phyloP scores from a whole-genome alignment of 2,888 invertebrate species.

The Cheilosia vulpina region DNA sequence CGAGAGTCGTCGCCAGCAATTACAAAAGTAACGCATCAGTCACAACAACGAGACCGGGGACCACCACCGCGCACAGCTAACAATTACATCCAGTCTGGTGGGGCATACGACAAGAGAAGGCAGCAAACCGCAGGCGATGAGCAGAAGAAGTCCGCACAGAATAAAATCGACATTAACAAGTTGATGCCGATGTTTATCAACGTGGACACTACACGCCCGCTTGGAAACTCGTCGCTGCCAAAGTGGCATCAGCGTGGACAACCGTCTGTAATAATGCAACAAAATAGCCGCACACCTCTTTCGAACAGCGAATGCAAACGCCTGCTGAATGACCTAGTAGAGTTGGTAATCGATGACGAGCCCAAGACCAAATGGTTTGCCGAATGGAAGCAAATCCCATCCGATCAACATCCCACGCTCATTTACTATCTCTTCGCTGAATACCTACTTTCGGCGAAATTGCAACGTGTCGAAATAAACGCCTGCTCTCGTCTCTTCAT shows the following conservation, averaged over 20 bases:
- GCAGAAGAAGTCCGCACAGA: slow-evolving; percentile 77
- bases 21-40: slow-evolving; percentile 55
- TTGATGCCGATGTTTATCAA: slow-evolving; percentile 78
- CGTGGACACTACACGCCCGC: slow-evolving; percentile 77
- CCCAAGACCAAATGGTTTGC: slow-evolving; percentile 28
- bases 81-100: slow-evolving; percentile 28
- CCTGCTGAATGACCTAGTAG: slow-evolving; percentile 78
- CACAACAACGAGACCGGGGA: slow-evolving; percentile 14
- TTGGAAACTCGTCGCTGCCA: slow-evolving; percentile 78
- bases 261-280: not conserved
- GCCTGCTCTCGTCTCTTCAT: slow-evolving; percentile 79
- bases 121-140: slow-evolving; percentile 37
- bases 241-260: slow-evolving; percentile 78
- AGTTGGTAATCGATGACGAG: slow-evolving; percentile 77
- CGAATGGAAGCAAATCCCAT: slow-evolving; percentile 77
- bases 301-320: slow-evolving; percentile 76
- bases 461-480: slow-evolving; percentile 77
- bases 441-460: slow-evolving; percentile 78
- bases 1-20: slow-evolving; percentile 57
- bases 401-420: slow-evolving; percentile 77
- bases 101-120: slow-evolving; percentile 50
- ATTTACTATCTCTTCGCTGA: slow-evolving; percentile 78
- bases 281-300: slow-evolving; percentile 38
- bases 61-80: slow-evolving; percentile 27
- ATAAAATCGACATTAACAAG: slow-evolving; percentile 80